Evolutionary conservation across 2,888 invertebrate genomes (phyloP), one percentile per base, ranked within the genome.

Genomic region (Aporophyla nigra): DNA sequence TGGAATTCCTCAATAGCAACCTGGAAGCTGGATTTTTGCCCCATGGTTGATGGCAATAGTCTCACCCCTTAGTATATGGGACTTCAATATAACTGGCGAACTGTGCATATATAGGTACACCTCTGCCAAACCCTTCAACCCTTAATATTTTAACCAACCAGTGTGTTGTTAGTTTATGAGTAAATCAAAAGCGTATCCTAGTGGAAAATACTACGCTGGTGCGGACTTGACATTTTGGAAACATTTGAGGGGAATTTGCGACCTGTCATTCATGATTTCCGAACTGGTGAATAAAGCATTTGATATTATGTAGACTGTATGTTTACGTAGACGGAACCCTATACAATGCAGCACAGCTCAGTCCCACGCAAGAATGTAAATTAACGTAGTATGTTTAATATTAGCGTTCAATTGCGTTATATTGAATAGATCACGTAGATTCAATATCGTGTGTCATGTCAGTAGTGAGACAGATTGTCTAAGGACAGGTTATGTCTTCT

Each of bases 391-490:
- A 75, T 67, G 62, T 74, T 68, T 83, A 78, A 73, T 53, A 58
- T 74, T 43, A 61, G 10, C 53, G 66, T 54, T 46, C 54, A 59
- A 84, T 84, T 80, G 75, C 81, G 71, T 67, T 80, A 69, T 53
- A 80, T 66, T 75, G 24, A 72, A 79, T 71, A 49, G 68, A 84
- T 83, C 84, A 75, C 66, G 43, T 66, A 43, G 80, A 74, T 73
- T 56, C 21, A 24, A 51, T 12, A 49, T 33, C 21, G 63, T 74
- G 74, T 74, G 74, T 66, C 84, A 74, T 40, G 71, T 62, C 62
- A 72, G 81, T 80, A 21, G 69, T 14, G 54, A 54, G 33, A 14
- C 53, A 7, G 71, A 33, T 72, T 58, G 58, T 54, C 24, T 69
- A 21, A n/a, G 40, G 51, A n/a, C 68, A 40, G 46, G 71, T 83